Percentiles rank a stretch among this genome's conserved stretches.
These are phyloP conservation scores for Heliocidaris erythrogramma DNA, from an alignment of 35 echinoderm and acorn worm genomes.

Conservation along the genomic window DNA sequence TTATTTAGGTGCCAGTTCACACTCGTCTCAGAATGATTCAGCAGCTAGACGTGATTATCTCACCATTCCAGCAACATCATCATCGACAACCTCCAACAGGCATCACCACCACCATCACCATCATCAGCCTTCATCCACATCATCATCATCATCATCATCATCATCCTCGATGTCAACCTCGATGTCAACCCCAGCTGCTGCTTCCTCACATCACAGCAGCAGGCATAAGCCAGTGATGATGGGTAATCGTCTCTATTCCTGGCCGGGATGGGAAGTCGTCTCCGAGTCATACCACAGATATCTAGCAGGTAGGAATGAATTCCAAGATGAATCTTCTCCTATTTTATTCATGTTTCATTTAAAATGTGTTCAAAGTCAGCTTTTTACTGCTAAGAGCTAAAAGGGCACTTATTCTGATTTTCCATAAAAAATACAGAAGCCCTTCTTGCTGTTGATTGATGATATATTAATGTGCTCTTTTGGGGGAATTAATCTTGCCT, in stretches of 20 bases:
- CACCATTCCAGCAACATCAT: constrained; percentile 27
- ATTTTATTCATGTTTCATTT: no score
- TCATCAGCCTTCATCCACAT: not conserved
- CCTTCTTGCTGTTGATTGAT: no score
- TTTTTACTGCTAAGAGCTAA: no score
- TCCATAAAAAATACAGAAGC: no score
- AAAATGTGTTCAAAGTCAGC: no score
- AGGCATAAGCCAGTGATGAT: not conserved
- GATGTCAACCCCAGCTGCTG: not conserved
- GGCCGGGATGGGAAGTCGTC: constrained; percentile 81
- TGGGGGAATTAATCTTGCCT: no score
- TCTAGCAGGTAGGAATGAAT: constrained; percentile 57
- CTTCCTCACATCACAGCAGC: constrained; percentile 46
- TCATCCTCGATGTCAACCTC: constrained; percentile 42
- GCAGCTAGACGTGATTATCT: not conserved
- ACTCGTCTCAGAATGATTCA: constrained; percentile 23
- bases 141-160: constrained; percentile 22
- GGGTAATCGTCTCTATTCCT: constrained; percentile 24
- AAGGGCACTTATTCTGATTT: no score
- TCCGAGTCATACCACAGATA: constrained; percentile 87
- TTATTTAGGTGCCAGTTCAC: not conserved
- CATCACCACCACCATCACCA: constrained; percentile 39
- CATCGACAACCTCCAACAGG: not conserved
- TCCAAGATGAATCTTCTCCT: no score
- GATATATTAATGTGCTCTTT: no score